Evolutionary conservation across 2,797 vertebrate species (phyloP).

Genomic region (Buphagus erythrorhynchus): DNA sequence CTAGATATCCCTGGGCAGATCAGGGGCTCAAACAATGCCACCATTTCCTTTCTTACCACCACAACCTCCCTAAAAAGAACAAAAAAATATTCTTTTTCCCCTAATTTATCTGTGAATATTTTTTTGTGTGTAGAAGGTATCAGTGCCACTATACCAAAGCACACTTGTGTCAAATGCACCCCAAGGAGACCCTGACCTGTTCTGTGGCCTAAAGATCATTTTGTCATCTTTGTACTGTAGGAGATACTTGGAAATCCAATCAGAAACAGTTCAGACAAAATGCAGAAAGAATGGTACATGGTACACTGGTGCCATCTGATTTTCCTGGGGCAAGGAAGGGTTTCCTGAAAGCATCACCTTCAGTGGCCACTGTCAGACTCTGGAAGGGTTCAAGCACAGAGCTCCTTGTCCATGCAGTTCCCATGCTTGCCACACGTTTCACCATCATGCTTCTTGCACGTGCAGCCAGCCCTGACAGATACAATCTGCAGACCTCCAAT

Average conservation of each 20-base stretch:
- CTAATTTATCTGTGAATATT: neutral
- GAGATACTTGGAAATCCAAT: neutral
- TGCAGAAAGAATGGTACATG: neutral
- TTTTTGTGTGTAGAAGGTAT: constrained; percentile 12
- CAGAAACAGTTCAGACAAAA: neutral
- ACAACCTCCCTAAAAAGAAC: neutral
- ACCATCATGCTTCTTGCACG: constrained; percentile 61
- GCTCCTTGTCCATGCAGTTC: constrained; percentile 62
- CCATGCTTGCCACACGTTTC: constrained; percentile 72
- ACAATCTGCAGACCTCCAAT: constrained; percentile 76
- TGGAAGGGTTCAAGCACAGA: constrained; percentile 70
- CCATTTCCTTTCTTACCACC: neutral
- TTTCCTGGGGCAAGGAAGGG: neutral
- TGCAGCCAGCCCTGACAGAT: constrained; percentile 76
- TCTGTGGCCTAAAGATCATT: neutral
- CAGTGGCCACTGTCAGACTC: constrained; percentile 22
- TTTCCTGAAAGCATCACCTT: constrained; percentile 25
- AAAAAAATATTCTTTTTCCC: neutral
- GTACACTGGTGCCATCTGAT: neutral
- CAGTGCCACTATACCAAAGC: neutral
- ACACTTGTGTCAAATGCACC: neutral
- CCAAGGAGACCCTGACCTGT: neutral
- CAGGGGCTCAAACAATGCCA: neutral
- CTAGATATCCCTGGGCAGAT: neutral
- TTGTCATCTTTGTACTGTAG: neutral